Evolutionary conservation across 1,140 invertebrate species (phyloP).

Genomic region (Drosophila ironensis): DNA sequence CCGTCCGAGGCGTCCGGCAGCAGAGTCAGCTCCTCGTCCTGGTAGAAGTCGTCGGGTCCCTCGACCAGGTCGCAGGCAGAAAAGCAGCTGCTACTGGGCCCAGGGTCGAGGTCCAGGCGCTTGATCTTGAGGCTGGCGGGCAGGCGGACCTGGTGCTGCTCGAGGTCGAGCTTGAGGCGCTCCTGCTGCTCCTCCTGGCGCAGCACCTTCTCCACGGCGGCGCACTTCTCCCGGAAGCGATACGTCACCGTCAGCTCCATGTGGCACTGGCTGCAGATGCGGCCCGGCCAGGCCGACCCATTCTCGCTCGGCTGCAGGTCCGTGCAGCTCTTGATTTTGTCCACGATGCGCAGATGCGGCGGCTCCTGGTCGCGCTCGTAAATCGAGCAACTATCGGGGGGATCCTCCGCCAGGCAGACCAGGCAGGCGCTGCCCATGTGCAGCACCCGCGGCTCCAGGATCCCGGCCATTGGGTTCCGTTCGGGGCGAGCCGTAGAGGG

Average conservation of each 20-base stretch:
- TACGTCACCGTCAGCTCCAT: slow-evolving; percentile 65
- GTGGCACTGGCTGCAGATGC: slow-evolving; percentile 70
- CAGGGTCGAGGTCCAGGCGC: slow-evolving; percentile 35
- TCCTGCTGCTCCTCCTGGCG: slow-evolving; percentile 35
- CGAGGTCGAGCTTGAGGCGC: slow-evolving; percentile 40
- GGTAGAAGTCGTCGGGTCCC: not conserved
- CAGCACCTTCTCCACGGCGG: slow-evolving; percentile 59
- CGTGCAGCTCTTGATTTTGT: slow-evolving; percentile 84
- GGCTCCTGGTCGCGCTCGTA: slow-evolving; percentile 83
- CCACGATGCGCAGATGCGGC: slow-evolving; percentile 82
- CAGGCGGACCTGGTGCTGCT: slow-evolving; percentile 53
- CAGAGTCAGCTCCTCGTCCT: not conserved
- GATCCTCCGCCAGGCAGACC: slow-evolving; percentile 83
- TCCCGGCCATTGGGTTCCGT: slow-evolving; percentile 5
- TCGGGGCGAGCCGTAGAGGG: not conserved
- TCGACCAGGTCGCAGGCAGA: not conserved
- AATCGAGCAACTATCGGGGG: slow-evolving; percentile 82
- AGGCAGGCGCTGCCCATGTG: slow-evolving; percentile 84
- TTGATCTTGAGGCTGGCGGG: slow-evolving; percentile 54
- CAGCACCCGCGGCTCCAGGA: slow-evolving; percentile 42
- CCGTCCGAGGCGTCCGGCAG: not conserved
- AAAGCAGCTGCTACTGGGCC: not conserved
- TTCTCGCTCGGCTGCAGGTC: slow-evolving; percentile 75
- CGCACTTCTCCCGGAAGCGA: slow-evolving; percentile 73
- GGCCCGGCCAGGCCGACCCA: slow-evolving; percentile 45